Evolutionary conservation across 2,888 invertebrate genomes (phyloP), one percentile per base, ranked within the genome.

Genomic region (Sialis fuliginosa): DNA sequence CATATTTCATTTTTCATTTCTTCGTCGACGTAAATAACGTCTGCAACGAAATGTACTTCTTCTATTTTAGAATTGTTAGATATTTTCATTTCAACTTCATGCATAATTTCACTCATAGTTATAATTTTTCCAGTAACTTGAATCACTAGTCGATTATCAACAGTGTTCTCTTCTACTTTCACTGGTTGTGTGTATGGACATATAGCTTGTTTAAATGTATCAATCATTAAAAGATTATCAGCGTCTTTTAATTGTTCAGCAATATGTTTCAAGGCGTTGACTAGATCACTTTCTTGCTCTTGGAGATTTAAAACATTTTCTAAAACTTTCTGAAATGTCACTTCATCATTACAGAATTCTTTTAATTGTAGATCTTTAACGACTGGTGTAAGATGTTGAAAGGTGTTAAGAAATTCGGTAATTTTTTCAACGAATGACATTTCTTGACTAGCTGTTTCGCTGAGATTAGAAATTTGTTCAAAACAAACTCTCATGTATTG

Each of bases 41-140:
- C 47, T 49, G 50, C 51, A 33, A 50, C 52, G 34, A 54, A 43
- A 13, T 53, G 54, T 30, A 57, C 48, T 49, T 56, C 56, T 47
- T 54, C 52, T 7, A 53, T 49, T n/a, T 49, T 22, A 4, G 39
- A 22, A 33, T 43, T n/a, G 34, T 50, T 49, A 10, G n/a, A 9
- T n/a, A 31, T 12, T 31, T 37, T 31, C 13, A 9, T 3, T 40
- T 49, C 32, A 30, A 54, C 13, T 10, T 48, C 30, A 4, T 12
- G n/a, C 40, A 52, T 42, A 46, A 54, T 49, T 48, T 53, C 48
- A 46, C 54, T 53, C n/a, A 55, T n/a, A 32, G 51, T 48, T 8
- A 55, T 48, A 44, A 52, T 48, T 33, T 49, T 51, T 43, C 53
- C 52, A 44, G 22, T 48, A 13, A 54, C 46, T 50, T 52, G 52